Percentiles rank a stretch among this genome's conserved stretches.
Conservation (phyloP, 2,797 vertebrate genomes). For the Catharus ustulatus region DNA sequence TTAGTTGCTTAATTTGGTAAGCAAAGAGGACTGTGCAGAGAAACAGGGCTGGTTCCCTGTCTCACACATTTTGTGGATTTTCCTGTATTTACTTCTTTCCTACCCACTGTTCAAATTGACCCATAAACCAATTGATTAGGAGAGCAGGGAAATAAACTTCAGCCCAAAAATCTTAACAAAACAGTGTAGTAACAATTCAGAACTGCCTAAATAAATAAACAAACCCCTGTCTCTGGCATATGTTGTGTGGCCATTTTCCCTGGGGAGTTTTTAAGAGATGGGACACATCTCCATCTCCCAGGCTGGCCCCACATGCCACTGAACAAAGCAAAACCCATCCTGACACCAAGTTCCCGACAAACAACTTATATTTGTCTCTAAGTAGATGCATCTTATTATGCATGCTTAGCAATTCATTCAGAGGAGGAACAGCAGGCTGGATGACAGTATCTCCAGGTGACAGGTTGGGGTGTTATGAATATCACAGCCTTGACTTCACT, state of each 20-base stretch:
- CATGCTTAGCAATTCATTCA: not conserved
- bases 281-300: not conserved
- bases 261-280: not conserved
- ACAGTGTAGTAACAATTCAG: not conserved
- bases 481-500: not conserved
- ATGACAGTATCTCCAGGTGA: not conserved
- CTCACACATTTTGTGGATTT: not conserved
- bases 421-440: not conserved
- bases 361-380: not conserved
- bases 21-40: not conserved
- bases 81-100: not conserved
- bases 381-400: not conserved
- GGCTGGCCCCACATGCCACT: not conserved
- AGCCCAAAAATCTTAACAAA: not conserved
- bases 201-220: not conserved
- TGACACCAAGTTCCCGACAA: not conserved
- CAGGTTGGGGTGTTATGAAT: not conserved
- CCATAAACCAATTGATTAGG: accelerated
- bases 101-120: not conserved
- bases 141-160: not conserved
- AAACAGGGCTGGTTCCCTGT: not conserved
- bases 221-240: not conserved
- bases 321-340: not conserved
- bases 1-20: not conserved
- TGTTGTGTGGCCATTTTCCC: not conserved